Conservation (phyloP, 2,113 vertebrate genomes). For the Vanacampus margaritifer region DNA sequence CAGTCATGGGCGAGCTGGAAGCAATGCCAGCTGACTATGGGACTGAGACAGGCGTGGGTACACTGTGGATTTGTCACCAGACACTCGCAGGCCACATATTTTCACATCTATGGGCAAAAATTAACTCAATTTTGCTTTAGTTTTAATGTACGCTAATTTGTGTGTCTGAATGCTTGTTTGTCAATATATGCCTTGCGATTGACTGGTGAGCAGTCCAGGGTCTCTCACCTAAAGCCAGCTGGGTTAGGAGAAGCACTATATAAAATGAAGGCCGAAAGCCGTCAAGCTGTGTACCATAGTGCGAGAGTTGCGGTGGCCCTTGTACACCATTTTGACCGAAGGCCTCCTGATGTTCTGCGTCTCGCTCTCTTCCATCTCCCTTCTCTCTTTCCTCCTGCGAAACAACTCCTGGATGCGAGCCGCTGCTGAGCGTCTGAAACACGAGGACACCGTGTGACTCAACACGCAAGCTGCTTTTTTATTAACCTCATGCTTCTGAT, state of each 20-base stretch:
- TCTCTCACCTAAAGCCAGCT: too few species aligned
- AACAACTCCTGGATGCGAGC: slow-evolving; percentile 98
- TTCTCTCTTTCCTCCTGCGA: slow-evolving; percentile 90
- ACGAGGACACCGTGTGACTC: not conserved
- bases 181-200: too few species aligned
- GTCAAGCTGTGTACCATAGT: slow-evolving; percentile 82
- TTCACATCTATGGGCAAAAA: too few species aligned
- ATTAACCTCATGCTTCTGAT: slow-evolving; percentile 26
- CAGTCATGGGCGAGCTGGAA: too few species aligned
- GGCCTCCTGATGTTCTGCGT: slow-evolving; percentile 91
- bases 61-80: too few species aligned
- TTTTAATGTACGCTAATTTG: too few species aligned
- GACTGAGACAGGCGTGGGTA: too few species aligned
- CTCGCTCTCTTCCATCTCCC: slow-evolving; percentile 95
- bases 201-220: too few species aligned
- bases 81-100: too few species aligned
- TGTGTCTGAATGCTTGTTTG: too few species aligned
- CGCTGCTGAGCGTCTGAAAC: slow-evolving; percentile 87
- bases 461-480: not conserved
- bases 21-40: too few species aligned
- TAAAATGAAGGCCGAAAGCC: not conserved
- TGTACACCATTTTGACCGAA: slow-evolving; percentile 93
- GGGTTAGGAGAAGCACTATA: not conserved
- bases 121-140: too few species aligned
- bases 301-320: slow-evolving; percentile 96